Percentiles rank a stretch among this genome's conserved stretches.
phyloP scores from a whole-genome alignment of 2,888 invertebrate species.

The Metallyticus violacea region DNA sequence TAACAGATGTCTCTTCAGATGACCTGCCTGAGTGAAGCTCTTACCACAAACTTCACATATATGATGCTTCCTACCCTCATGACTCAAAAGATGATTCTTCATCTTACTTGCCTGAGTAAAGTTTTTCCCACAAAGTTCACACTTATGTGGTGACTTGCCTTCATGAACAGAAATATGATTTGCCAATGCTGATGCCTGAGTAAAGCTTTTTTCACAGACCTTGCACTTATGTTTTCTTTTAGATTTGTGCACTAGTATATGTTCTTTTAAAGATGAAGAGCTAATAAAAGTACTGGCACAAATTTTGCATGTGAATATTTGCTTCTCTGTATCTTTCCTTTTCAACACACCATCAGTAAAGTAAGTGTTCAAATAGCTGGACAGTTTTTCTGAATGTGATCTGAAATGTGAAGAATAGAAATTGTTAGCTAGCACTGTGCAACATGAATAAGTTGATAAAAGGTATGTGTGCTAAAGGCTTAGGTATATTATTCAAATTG shows the following conservation, averaged over 20 bases:
- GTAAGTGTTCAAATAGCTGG: too few species aligned
- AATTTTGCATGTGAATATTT: neutral
- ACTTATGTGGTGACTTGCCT: neutral
- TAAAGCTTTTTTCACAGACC: neutral
- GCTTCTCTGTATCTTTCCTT: too few species aligned
- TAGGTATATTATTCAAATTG: too few species aligned
- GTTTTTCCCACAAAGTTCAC: neutral
- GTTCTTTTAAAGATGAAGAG: neutral
- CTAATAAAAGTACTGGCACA: neutral
- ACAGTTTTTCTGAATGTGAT: too few species aligned
- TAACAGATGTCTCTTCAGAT: neutral
- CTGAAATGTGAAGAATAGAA: too few species aligned
- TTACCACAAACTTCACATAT: neutral
- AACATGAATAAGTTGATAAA: too few species aligned
- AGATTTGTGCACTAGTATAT: neutral
- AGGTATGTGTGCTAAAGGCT: too few species aligned
- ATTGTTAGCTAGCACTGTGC: too few species aligned
- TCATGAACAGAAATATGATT: neutral
- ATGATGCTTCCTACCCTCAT: neutral
- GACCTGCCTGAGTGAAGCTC: neutral
- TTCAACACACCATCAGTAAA: too few species aligned
- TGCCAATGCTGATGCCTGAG: neutral
- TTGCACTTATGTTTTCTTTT: neutral
- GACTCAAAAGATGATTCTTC: neutral
- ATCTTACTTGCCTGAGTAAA: neutral